Conservation (phyloP, 2,113 vertebrate species). For the Ameiurus melas region DNA sequence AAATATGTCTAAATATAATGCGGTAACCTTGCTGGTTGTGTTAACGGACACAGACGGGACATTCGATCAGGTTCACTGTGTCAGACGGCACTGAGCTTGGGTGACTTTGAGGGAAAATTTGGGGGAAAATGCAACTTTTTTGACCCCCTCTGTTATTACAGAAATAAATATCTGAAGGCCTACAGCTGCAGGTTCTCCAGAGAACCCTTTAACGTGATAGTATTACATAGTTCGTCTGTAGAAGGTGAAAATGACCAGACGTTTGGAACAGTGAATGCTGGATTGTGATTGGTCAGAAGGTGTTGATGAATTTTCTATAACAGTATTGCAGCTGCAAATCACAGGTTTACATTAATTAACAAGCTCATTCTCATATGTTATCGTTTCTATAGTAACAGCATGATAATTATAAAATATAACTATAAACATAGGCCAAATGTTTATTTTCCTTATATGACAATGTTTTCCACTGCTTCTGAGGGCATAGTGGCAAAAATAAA, state of each 20-base stretch:
- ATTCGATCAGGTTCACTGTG: not conserved
- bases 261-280: not conserved
- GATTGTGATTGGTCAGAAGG: not conserved
- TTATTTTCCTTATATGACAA: not conserved
- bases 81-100: not conserved
- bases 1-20: conserved; percentile 32
- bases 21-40: conserved; percentile 27
- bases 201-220: not conserved
- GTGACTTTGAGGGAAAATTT: not conserved
- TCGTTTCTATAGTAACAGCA: not conserved
- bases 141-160: not conserved
- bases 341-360: not conserved
- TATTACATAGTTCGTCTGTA: not conserved
- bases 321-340: not conserved
- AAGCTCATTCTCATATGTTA: too few relatives aligned
- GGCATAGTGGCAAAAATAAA: not conserved
- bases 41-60: not conserved
- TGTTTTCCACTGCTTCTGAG: not conserved
- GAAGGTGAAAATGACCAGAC: not conserved
- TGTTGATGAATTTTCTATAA: not conserved
- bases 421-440: not conserved
- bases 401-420: not conserved
- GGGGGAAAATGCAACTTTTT: not conserved
- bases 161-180: not conserved
- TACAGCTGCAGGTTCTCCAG: not conserved